Evolutionary conservation across 2,113 vertebrate genomes (phyloP).

Genomic region (Noturus placidus): DNA sequence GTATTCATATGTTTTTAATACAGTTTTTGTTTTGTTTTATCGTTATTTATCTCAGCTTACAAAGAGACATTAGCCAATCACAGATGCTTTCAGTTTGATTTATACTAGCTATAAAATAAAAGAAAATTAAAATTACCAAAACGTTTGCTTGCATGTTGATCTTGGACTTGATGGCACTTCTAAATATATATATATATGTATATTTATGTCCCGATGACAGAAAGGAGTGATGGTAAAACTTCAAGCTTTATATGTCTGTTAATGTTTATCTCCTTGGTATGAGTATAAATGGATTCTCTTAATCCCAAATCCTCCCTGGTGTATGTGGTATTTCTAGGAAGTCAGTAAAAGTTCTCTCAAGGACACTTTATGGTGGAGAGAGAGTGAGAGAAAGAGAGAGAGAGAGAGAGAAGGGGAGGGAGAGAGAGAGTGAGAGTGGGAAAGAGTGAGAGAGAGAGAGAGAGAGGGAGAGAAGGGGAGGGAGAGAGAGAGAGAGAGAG

Average conservation of each 20-base stretch:
- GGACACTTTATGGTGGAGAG: constrained; percentile 7
- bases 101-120: neutral
- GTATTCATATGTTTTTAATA: neutral
- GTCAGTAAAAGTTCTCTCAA: neutral
- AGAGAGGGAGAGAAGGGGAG: constrained; percentile 11
- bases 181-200: too few relatives aligned
- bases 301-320: neutral
- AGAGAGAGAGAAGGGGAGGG: constrained; percentile 23
- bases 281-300: neutral
- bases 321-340: constrained; percentile 9
- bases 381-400: constrained; percentile 15
- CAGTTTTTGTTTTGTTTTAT: neutral
- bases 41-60: neutral
- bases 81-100: neutral
- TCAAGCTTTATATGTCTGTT: neutral
- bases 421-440: constrained; percentile 24
- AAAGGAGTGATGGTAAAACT: neutral
- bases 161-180: neutral
- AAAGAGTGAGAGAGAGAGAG: constrained; percentile 22
- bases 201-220: neutral
- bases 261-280: neutral
- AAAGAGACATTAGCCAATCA: neutral
- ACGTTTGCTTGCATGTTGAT: neutral
- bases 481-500: constrained; percentile 15
- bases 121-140: neutral